These are phyloP conservation scores for Sarcophilus harrisii DNA, from an alignment of 2,797 vertebrate species.

Conservation along the genomic window DNA sequence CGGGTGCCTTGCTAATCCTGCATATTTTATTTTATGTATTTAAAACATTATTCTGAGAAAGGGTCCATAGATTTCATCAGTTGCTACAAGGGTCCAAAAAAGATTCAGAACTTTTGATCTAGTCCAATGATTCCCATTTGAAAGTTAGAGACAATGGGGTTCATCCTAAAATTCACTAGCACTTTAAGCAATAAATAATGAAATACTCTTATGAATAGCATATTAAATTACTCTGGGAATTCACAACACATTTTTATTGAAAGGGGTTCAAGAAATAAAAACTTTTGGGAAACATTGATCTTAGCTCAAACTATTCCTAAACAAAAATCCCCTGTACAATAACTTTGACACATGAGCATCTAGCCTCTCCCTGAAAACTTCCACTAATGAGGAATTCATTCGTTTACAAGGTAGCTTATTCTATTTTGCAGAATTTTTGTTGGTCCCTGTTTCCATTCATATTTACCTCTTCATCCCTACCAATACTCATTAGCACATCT, in stretches of 20 bases:
- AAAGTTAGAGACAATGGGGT: neutral
- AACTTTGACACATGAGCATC: neutral
- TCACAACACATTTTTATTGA: neutral
- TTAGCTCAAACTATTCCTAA: neutral
- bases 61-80: neutral
- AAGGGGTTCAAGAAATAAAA: neutral
- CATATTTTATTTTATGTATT: neutral
- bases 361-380: neutral
- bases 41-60: neutral
- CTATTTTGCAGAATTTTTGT: neutral
- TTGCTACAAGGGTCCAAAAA: neutral
- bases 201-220: neutral
- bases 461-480: neutral
- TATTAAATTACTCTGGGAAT: neutral
- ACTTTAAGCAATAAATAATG: neutral
- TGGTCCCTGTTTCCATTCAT: neutral
- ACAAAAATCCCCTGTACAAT: neutral
- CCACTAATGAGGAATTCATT: neutral
- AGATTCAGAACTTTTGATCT: neutral
- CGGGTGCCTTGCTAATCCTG: neutral
- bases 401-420: neutral
- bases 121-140: neutral
- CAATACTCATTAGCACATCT: neutral
- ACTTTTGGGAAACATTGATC: neutral
- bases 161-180: neutral